Evolutionary conservation across 92 coral and sea anemone genomes (phyloP).

Genomic region (Porites lobata): DNA sequence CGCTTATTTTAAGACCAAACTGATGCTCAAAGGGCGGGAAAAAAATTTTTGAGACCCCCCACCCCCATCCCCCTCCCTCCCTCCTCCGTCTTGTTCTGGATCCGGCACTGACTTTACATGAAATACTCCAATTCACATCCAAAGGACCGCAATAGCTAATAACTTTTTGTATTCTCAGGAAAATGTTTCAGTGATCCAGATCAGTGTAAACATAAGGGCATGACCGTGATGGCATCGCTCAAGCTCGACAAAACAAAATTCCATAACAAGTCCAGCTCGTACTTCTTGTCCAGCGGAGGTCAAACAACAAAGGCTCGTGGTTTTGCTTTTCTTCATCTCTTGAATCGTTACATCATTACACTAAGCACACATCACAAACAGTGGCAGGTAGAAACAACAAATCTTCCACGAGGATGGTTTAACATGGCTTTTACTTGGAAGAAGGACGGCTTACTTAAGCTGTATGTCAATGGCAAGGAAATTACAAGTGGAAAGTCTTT

Average conservation of each 20-base stretch:
- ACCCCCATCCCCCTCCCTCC: no score
- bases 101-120: no score
- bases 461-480: slow-evolving; percentile 80
- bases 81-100: no score
- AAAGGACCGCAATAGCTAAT: no score
- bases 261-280: slow-evolving; percentile 73
- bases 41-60: no score
- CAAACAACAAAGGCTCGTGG: slow-evolving; percentile 92
- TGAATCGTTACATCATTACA: slow-evolving; percentile 78
- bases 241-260: slow-evolving; percentile 68
- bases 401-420: slow-evolving; percentile 81
- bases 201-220: slow-evolving; percentile 77
- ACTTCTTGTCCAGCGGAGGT: slow-evolving; percentile 87
- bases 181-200: slow-evolving; percentile 90
- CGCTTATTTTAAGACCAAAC: no score
- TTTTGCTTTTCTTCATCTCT: slow-evolving; percentile 82
- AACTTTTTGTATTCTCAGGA: slow-evolving; percentile 35
- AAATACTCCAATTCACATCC: no score
- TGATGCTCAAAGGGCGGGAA: no score
- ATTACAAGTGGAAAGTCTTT: slow-evolving; percentile 57
- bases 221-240: slow-evolving; percentile 78
- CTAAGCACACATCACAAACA: slow-evolving; percentile 81
- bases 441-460: slow-evolving; percentile 66
- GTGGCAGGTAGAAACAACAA: slow-evolving; percentile 77
- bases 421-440: slow-evolving; percentile 90